Evolutionary conservation across 1,140 invertebrate genomes (phyloP), one percentile per base, ranked within the genome.

Genomic region (Trachymyrmex cornetzi): DNA sequence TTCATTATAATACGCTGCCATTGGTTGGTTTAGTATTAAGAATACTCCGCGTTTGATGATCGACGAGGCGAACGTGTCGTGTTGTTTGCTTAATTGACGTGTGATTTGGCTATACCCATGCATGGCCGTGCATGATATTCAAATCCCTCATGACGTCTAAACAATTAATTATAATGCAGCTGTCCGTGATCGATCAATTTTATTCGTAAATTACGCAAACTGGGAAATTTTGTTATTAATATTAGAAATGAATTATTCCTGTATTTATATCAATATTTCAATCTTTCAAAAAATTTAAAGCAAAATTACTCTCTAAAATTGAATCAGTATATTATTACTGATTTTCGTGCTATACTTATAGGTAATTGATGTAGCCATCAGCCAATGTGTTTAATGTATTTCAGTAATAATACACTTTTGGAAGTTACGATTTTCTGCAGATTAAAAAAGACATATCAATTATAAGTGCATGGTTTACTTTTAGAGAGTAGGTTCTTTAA

Each of bases 51-150:
- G 12, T 82, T 72, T 5, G 24, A 61, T 82, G 79, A 82, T 74
- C 24, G 67, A 82, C 80, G 67, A 82, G 80, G 38, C n/a, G 55
- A 82, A 74, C 67, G n/a, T 61, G 80, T 61, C 22, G 55, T 55
- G 34, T 74, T 74, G 80, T 71, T 81, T 81, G 50, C 55, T 55
- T 82, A 82, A 82, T 82, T 82, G 80, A 82, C 53, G 38, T 53
- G 67, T 48, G 53, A 82, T 74, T 82, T 74, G 48, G 38, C 55
- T n/a, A 75, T 75, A 30, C 19, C 12, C 7, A 27, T 34, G 38
- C 71, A 59, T 30, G 27, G 14, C 48, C 50, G 12, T 38, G 66
- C 44, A 22, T 82, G 30, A 82, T 44, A 55, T 24, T 55, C 53
- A 72, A 59, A 44, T 59, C 53, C 53, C 24, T 38, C 16, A 12